Base-by-base conservation (phyloP, 2,888 invertebrate species). In the Euplagia quadripunctaria region DNA sequence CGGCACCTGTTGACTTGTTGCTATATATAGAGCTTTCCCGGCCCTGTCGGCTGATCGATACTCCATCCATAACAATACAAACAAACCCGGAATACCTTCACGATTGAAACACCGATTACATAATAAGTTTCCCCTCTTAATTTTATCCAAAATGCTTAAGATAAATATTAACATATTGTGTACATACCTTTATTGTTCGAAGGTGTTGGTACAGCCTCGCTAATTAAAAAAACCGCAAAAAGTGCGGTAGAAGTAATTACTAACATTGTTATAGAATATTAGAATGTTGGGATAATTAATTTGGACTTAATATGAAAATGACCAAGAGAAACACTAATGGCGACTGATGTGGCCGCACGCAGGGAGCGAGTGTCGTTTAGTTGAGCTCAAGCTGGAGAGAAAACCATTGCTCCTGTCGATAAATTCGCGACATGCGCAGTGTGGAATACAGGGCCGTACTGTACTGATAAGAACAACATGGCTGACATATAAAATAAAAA, bases 351-450 rank as follows among this genome's bases (percentile, higher is more conserved):
- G 88, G 85, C 89, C 88, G 91, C 91, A 89, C 88, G 90, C 91
- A 80, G 88, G 84, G 90, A 89, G 86, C 93, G 90, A 94, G 92
- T 94, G 94, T 82, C 93, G 93, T 86, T 86, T 90, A 88, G 84
- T 82, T 78, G 88, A 89, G 91, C 87, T 86, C 85, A 88, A 87
- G 86, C 88, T 88, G 88, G 89, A 90, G 89, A 91, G 91, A 90
- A 90, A 89, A 90, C 90, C 85, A 86, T 86, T 83, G 91, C 88
- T 90, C 88, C 88, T 92, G 94, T 96, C 96, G 93, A 96, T 96
- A 96, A 94, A 91, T 93, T 93, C 87, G 93, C 91, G 93, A 94
- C 96, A 93, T 96, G 96, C 96, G 96, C 96, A 95, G 89, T 95
- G 88, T 78, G 82, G 81, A 74, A 72, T 64, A 84, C 94, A 94